Conservation (phyloP, 2,797 vertebrate species). For the Poecile montanus region DNA sequence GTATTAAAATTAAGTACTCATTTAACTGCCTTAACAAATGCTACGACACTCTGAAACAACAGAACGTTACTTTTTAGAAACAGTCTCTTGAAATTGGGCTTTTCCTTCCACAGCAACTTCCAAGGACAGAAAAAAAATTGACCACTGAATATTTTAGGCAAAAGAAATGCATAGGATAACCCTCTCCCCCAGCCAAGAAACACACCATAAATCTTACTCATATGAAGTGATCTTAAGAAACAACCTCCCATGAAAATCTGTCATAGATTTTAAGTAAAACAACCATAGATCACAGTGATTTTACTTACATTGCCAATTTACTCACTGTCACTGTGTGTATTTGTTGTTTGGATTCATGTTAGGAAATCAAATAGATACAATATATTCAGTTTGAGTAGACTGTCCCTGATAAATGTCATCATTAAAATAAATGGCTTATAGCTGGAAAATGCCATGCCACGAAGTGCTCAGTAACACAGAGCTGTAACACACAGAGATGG, state of each 20-base stretch:
- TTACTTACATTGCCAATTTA: constrained; percentile 36
- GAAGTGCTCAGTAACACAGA: background rate
- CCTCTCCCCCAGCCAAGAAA: background rate
- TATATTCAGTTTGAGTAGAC: background rate
- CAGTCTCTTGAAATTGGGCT: background rate
- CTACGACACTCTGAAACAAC: background rate
- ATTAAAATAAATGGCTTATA: background rate
- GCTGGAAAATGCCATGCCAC: background rate
- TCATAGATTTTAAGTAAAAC: constrained; percentile 39
- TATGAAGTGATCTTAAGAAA: constrained; percentile 25
- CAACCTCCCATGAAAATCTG: constrained; percentile 20
- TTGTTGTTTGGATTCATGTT: background rate
- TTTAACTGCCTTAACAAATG: background rate
- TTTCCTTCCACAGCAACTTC: background rate
- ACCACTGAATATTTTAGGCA: background rate
- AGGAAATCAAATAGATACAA: background rate
- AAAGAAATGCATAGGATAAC: background rate
- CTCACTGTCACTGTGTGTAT: background rate
- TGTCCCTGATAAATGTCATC: background rate
- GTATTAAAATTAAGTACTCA: background rate
- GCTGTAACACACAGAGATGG: background rate
- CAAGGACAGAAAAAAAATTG: background rate
- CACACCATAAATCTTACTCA: background rate
- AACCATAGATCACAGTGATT: constrained; percentile 28
- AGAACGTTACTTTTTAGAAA: constrained; percentile 4